Evolutionary conservation across 2,113 vertebrate genomes (phyloP), one percentile per base, ranked within the genome.

Genomic region (Emberiza fucata): DNA sequence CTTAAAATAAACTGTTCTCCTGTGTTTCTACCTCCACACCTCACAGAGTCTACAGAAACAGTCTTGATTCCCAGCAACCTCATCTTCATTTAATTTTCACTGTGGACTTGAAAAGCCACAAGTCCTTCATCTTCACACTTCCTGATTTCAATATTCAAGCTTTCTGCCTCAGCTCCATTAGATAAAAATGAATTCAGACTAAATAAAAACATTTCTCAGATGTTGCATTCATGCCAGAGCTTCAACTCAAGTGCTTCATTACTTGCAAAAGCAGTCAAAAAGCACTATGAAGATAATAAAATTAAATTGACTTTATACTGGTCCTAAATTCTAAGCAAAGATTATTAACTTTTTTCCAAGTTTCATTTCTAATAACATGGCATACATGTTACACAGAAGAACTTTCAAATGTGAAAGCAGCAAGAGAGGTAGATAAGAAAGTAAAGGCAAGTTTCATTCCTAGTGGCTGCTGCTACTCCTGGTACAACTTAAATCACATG

Each of bases 111-210:
- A 90, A 95, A 64, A 56, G 24, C 6, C 3, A 0, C 14, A 85
- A 64, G 24, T 69, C 48, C 35, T 86, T 66, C 60, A 89, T 63
- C 78, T 81, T 92, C 88, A 85, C 31, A 48, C 45, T 72, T 87
- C 40, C 44, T 48, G 66, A 80, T 71, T 95, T 79, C 81, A 92
- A 92, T 82, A 82, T 13, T 40, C 53, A 85, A 71, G 40, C 59
- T 85, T 93, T 82, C 75, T 96, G 77, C 71, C 80, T 87, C 66
- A 73, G 75, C 31, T 82, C 61, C 57, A 39, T 71, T 87, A 93
- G 66, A 86, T 42, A 94, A 94, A 95, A 96, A 93, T 37, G 0
- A 94, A 93, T 81, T 95, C 80, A 89, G 42, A 45, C 65, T 76
- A 93, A 93, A 79, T 53, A 88, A 88, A 95, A 93, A 60, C 66